A percentile compares a stretch with the other conserved stretches of the same genome.
Conservation (phyloP, 1,140 invertebrate genomes). For the Aethina tumida region DNA sequence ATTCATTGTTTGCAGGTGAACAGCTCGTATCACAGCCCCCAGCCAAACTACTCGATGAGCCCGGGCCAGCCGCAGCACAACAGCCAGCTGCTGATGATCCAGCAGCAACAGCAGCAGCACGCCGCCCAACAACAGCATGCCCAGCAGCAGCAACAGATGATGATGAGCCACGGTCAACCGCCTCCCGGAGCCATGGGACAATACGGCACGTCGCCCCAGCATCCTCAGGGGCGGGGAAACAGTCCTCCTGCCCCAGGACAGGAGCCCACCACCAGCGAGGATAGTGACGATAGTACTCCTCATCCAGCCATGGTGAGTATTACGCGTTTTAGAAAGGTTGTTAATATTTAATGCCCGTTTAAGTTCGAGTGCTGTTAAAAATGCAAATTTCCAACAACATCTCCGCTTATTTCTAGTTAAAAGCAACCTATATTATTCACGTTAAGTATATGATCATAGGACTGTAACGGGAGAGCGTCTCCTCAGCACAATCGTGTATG, state of each 20-base stretch:
- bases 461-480: too few species aligned
- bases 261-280: slow-evolving; percentile 67
- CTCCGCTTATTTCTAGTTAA: too few species aligned
- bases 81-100: slow-evolving; percentile 46
- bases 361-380: too few species aligned
- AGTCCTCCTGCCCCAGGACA: slow-evolving; percentile 47
- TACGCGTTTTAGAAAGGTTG: too few species aligned
- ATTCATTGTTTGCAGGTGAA: too few species aligned
- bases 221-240: slow-evolving; percentile 47
- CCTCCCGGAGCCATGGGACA: slow-evolving; percentile 33
- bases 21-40: slow-evolving; percentile 34
- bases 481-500: too few species aligned
- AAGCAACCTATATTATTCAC: too few species aligned
- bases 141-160: slow-evolving; percentile 46
- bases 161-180: slow-evolving; percentile 46
- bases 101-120: slow-evolving; percentile 34
- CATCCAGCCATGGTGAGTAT: slow-evolving; percentile 52
- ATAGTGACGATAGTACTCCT: slow-evolving; percentile 79
- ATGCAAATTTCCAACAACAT: too few species aligned
- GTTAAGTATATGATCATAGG: too few species aligned
- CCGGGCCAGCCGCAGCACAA: slow-evolving; percentile 46
- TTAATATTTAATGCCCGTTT: too few species aligned
- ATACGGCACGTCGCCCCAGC: slow-evolving; percentile 45
- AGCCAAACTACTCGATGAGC: slow-evolving; percentile 31
- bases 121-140: slow-evolving; percentile 35